These are phyloP conservation scores for Trichonephila inaurata DNA, from an alignment of 1,140 invertebrate genomes.

Conservation along the genomic window DNA sequence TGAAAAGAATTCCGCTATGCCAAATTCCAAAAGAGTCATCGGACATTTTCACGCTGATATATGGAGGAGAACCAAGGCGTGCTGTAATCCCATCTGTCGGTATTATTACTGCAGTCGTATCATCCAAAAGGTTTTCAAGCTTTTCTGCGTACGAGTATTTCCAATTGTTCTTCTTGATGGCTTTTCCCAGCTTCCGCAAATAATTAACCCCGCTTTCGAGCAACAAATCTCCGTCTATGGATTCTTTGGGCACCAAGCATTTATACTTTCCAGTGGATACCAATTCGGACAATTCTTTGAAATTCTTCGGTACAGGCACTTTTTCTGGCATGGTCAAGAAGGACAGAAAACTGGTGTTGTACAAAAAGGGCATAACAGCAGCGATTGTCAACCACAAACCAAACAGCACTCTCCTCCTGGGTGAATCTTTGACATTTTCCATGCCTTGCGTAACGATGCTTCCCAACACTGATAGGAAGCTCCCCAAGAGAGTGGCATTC, in stretches of 20 bases:
- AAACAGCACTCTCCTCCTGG: not conserved
- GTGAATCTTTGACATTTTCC: not conserved
- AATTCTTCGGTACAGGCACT: not conserved
- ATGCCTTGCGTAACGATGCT: not conserved
- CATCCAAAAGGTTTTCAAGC: not conserved
- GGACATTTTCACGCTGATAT: not conserved
- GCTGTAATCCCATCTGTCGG: not conserved
- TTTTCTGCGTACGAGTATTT: not conserved
- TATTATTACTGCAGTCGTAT: not conserved
- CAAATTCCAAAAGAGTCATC: not conserved
- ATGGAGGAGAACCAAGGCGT: not conserved
- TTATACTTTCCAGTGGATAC: not conserved
- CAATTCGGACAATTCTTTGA: not conserved
- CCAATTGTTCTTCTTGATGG: not conserved
- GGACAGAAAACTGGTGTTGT: constrained; percentile 15
- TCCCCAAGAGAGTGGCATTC: not conserved
- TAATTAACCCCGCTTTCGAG: not conserved
- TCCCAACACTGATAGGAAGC: not conserved
- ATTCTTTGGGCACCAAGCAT: not conserved
- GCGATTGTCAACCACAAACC: not conserved
- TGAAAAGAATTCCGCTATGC: not conserved
- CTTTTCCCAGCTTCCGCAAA: not conserved
- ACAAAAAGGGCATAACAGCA: not conserved
- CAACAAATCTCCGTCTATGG: not conserved
- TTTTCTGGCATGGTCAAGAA: too few species aligned